Evolutionary conservation across 2,113 vertebrate genomes (phyloP).

Genomic region (Narcine bancroftii): DNA sequence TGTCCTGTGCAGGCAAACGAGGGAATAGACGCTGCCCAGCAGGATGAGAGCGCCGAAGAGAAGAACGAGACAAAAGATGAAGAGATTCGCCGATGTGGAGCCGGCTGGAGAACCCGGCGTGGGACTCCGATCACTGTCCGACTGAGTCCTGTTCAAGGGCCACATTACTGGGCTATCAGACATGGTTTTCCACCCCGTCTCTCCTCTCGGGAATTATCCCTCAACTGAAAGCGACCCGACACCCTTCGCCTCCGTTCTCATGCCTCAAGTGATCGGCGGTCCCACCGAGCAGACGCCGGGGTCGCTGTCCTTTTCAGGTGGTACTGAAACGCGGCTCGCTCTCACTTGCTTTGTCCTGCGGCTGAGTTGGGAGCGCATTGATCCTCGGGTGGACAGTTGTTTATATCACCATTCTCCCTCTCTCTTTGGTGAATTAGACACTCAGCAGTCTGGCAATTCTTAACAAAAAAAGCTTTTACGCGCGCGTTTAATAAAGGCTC

Average conservation of each 20-base stretch:
- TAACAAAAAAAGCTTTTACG: background rate
- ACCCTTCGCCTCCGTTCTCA: background rate
- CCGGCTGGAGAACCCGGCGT: constrained; percentile 32
- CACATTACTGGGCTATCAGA: background rate
- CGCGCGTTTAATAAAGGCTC: background rate
- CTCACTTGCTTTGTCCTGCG: background rate
- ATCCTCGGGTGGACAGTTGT: background rate
- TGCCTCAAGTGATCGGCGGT: background rate
- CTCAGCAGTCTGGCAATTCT: background rate
- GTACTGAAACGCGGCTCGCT: background rate
- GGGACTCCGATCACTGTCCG: background rate
- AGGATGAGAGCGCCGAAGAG: constrained; percentile 61
- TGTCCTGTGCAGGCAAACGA: constrained; percentile 67
- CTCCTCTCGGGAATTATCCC: background rate
- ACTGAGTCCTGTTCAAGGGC: background rate
- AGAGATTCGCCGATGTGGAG: constrained; percentile 54
- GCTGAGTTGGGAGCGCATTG: background rate
- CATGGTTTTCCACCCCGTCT: background rate
- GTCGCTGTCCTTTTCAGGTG: background rate
- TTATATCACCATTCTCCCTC: background rate
- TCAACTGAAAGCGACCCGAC: background rate
- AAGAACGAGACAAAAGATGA: constrained; percentile 72
- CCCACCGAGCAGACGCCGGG: background rate
- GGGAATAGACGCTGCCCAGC: constrained; percentile 72
- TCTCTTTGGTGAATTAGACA: background rate